Evolutionary conservation across 2,113 vertebrate species (phyloP).

Genomic region (Camarhynchus parvulus): DNA sequence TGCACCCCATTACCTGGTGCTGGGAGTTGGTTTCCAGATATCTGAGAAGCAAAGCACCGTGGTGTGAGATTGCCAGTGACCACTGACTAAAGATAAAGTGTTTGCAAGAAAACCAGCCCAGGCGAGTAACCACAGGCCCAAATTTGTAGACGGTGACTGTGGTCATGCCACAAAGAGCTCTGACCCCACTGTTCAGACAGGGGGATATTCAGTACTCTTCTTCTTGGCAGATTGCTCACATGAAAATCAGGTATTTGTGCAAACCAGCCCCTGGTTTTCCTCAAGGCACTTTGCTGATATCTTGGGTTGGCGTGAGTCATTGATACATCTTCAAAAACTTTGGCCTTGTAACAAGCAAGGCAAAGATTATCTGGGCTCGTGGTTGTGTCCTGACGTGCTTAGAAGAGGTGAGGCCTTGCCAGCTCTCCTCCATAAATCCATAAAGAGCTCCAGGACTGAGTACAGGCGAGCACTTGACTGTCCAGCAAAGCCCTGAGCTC

Average conservation of each 20-base stretch:
- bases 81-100: not conserved
- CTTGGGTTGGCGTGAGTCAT: not conserved
- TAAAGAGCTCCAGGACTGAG: not conserved
- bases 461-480: not conserved
- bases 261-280: slow-evolving; percentile 18
- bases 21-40: not conserved
- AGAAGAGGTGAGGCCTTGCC: not conserved
- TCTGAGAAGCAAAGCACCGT: fast-evolving
- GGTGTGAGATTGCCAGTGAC: not conserved
- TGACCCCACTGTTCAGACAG: not conserved
- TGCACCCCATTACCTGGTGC: not conserved
- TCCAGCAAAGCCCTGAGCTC: not conserved
- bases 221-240: not conserved
- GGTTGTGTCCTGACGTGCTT: not conserved
- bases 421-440: not conserved
- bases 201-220: not conserved
- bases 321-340: not conserved
- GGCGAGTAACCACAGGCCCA: not conserved
- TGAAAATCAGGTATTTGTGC: not conserved
- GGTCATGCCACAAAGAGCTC: not conserved
- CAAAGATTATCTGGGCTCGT: not conserved
- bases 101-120: not conserved
- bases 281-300: not conserved
- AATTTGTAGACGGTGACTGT: not conserved
- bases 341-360: not conserved